Conservation (phyloP, 2,113 vertebrate genomes). For the Myotis lucifugus region DNA sequence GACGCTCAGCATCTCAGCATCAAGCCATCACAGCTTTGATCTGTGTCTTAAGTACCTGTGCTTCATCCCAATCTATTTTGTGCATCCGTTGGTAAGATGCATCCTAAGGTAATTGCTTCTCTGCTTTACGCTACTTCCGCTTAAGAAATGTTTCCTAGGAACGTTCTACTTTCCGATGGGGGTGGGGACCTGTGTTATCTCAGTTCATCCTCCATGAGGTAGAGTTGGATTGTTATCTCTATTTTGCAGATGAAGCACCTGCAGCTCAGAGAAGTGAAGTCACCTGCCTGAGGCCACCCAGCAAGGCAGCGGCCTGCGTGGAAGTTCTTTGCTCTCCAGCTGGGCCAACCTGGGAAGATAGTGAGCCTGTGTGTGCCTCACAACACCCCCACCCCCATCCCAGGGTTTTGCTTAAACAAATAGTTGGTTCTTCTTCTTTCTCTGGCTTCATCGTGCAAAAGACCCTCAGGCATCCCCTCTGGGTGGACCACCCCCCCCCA, state of each 20-base stretch:
- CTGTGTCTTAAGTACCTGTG: not conserved
- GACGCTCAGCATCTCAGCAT: not conserved
- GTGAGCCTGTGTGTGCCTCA: not conserved
- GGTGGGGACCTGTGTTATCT: not conserved
- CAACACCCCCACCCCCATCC: not conserved
- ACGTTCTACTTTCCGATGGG: not conserved
- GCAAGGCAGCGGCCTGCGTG: not conserved
- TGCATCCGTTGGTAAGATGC: not conserved
- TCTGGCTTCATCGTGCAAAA: constrained; percentile 59
- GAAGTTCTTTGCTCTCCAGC: not conserved
- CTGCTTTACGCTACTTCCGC: not conserved
- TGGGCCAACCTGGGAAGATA: not conserved
- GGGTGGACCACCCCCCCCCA: not conserved
- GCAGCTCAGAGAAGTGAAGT: not conserved
- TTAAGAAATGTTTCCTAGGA: not conserved
- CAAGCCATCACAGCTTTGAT: not conserved
- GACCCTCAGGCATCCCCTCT: not conserved
- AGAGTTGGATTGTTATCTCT: not conserved
- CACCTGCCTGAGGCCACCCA: not conserved
- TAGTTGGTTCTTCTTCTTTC: constrained; percentile 58
- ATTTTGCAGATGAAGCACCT: not conserved
- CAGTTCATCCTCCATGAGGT: not conserved
- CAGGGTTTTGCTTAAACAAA: constrained; percentile 72
- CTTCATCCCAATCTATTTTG: not conserved
- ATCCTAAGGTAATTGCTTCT: not conserved